These are phyloP conservation scores for Turritopsis rubra DNA, from an alignment of 30 jellyfish, hydroid and myxozoan species.

Conservation along the genomic window DNA sequence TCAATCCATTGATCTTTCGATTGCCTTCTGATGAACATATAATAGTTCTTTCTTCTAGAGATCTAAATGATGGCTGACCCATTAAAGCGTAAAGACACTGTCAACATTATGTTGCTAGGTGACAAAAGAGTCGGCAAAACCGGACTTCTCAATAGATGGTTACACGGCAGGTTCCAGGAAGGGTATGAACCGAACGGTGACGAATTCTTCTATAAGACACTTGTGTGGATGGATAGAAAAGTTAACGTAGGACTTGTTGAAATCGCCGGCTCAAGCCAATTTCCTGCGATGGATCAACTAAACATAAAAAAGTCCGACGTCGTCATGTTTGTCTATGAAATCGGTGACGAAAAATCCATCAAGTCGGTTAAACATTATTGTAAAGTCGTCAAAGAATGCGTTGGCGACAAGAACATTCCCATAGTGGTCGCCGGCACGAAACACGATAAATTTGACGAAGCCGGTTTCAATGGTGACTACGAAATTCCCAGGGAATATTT, in stretches of 20 bases:
- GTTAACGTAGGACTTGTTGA: constrained; percentile 39
- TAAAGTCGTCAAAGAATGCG: constrained; percentile 31
- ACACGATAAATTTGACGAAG: constrained; percentile 14
- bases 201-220: constrained; percentile 41
- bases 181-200: constrained; percentile 48
- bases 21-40: no score
- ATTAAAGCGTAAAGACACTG: constrained; percentile 2
- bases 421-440: constrained; percentile 46
- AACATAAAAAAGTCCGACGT: constrained; percentile 40
- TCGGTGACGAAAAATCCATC: constrained; percentile 49
- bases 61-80: no score
- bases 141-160: constrained; percentile 55
- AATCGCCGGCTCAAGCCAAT: constrained; percentile 47
- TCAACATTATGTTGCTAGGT: constrained; percentile 42
- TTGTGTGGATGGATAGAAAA: constrained; percentile 30
- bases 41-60: no score
- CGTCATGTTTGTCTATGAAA: constrained; percentile 48
- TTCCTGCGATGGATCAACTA: constrained; percentile 51
- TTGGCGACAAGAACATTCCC: not conserved
- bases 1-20: no score
- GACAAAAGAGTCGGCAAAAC: constrained; percentile 79
- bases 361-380: constrained; percentile 25
- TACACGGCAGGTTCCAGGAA: constrained; percentile 48
- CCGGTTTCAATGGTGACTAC: not conserved
- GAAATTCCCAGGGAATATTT: not conserved